phyloP scores from a whole-genome alignment of 2,797 vertebrate genomes.

The Zalophus californianus region DNA sequence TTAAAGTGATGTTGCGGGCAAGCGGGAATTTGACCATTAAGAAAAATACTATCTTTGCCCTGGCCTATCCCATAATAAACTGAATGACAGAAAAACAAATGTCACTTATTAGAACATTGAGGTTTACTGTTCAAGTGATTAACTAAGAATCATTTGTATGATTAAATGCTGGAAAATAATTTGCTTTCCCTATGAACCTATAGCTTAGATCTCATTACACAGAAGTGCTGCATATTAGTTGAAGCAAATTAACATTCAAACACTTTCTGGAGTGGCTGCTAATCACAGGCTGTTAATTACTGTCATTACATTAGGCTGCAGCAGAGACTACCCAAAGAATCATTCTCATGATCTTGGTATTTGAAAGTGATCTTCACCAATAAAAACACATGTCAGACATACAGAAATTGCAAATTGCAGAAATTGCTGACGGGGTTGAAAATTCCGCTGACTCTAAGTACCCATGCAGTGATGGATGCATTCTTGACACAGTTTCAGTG shows the following conservation, averaged over 20 bases:
- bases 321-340: slow-evolving; percentile 93
- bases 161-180: slow-evolving; percentile 90
- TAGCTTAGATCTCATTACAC: slow-evolving; percentile 90
- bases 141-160: slow-evolving; percentile 89
- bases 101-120: slow-evolving; percentile 88
- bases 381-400: slow-evolving; percentile 95
- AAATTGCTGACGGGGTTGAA: slow-evolving; percentile 96
- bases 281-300: slow-evolving; percentile 97
- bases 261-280: slow-evolving; percentile 93
- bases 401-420: slow-evolving; percentile 97
- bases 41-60: slow-evolving; percentile 68
- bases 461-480: slow-evolving; percentile 96
- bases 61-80: slow-evolving; percentile 81
- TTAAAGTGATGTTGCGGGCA: slow-evolving; percentile 1
- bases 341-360: slow-evolving; percentile 97
- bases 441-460: slow-evolving; percentile 95
- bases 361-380: slow-evolving; percentile 96
- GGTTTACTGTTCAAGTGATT: slow-evolving; percentile 89
- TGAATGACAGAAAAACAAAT: slow-evolving; percentile 87
- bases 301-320: slow-evolving; percentile 94
- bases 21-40: slow-evolving; percentile 63
- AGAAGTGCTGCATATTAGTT: slow-evolving; percentile 89
- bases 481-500: slow-evolving; percentile 99
- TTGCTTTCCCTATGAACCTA: slow-evolving; percentile 88
- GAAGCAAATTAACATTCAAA: slow-evolving; percentile 92